Percentiles rank a stretch among this genome's conserved stretches.
phyloP scores from a whole-genome alignment of 2,888 invertebrate genomes.

The Myopa testacea region DNA sequence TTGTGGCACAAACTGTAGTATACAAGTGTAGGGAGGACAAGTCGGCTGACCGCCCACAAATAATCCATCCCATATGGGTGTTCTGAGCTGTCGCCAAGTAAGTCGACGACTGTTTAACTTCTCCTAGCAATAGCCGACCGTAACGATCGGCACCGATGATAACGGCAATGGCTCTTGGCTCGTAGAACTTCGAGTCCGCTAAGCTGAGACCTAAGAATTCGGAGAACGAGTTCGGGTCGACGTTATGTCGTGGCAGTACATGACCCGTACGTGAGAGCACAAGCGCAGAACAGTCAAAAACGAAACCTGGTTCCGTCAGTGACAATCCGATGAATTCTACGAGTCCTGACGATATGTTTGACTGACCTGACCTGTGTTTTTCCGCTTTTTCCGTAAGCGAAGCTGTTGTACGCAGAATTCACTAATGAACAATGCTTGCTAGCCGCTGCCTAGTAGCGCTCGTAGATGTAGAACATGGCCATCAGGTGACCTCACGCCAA shows the following conservation, averaged over 20 bases:
- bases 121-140: constrained; percentile 38
- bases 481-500: constrained; percentile 29
- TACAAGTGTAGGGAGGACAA: constrained; percentile 10
- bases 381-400: constrained; percentile 36
- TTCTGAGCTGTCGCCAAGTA: constrained; percentile 22
- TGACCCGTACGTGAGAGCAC: constrained; percentile 40
- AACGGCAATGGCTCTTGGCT: constrained; percentile 40
- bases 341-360: constrained; percentile 41
- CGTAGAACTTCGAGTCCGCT: constrained; percentile 36
- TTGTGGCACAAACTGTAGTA: constrained; percentile 34
- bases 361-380: constrained; percentile 32
- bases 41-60: constrained; percentile 39
- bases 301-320: constrained; percentile 41
- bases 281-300: constrained; percentile 36
- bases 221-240: not conserved
- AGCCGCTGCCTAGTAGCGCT: constrained; percentile 40
- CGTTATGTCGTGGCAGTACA: constrained; percentile 25
- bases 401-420: constrained; percentile 44
- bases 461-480: constrained; percentile 20
- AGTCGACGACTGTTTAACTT: constrained; percentile 25
- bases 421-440: constrained; percentile 42
- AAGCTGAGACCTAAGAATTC: constrained; percentile 40
- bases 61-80: constrained; percentile 33
- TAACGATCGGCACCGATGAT: constrained; percentile 43
- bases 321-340: constrained; percentile 37